Percentiles rank a stretch among this genome's conserved stretches.
Evolutionary conservation across 2,888 invertebrate species (phyloP).

Genomic region (Quadriops clusia): DNA sequence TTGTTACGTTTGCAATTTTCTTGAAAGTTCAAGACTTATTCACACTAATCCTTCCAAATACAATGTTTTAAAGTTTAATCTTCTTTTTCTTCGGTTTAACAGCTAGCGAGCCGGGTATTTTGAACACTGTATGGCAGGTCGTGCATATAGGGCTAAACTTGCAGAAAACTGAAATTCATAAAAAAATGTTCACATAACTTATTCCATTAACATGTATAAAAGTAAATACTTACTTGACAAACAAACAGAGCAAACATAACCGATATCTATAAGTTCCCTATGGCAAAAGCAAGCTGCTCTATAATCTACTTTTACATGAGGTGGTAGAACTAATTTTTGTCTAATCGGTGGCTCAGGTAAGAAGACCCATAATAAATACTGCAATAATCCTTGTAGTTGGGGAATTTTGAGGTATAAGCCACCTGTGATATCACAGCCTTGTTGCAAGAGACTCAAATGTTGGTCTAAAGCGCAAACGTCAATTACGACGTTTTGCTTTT

Average conservation of each 20-base stretch:
- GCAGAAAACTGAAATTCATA: conserved; percentile 86
- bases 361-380: conserved; percentile 90
- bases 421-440: conserved; percentile 92
- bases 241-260: conserved; percentile 96
- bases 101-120: conserved; percentile 70
- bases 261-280: conserved; percentile 85
- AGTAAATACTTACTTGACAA: conserved; percentile 62
- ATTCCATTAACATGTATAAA: conserved; percentile 3
- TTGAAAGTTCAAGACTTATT: conserved; percentile 1
- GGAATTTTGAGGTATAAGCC: conserved; percentile 85
- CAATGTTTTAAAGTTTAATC: conserved; percentile 20
- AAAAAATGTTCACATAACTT: background rate
- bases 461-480: conserved; percentile 90
- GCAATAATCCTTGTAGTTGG: conserved; percentile 72
- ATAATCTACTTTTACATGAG: conserved; percentile 86
- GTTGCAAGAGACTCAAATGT: conserved; percentile 82
- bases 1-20: too few species aligned
- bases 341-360: conserved; percentile 74
- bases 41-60: background rate
- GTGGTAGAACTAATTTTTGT: conserved; percentile 74
- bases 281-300: conserved; percentile 98
- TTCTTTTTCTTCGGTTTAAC: conserved; percentile 75
- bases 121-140: conserved; percentile 90
- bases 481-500: conserved; percentile 73
- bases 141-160: conserved; percentile 96